These are phyloP conservation scores for Tanytarsus gracilentus DNA, from an alignment of 2,888 invertebrate genomes.

Conservation along the genomic window DNA sequence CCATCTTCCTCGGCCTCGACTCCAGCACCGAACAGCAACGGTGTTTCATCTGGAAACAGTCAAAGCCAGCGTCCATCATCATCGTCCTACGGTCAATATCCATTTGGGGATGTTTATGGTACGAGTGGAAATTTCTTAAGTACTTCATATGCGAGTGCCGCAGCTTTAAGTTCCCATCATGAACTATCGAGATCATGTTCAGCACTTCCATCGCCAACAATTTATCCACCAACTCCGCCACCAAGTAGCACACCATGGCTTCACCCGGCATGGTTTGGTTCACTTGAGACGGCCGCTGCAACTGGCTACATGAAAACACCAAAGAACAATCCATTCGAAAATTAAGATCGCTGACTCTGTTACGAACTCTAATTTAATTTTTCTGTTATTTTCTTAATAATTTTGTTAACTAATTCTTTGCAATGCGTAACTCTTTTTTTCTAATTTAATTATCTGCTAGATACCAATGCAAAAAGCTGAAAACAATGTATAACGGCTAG, in stretches of 20 bases:
- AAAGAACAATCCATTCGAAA: constrained; percentile 26
- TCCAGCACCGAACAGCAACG: no score
- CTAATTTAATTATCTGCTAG: constrained; percentile 3
- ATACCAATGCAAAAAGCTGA: constrained; percentile 13
- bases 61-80: background rate
- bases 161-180: constrained; percentile 20
- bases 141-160: constrained; percentile 15
- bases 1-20: constrained; percentile 19
- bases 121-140: constrained; percentile 21
- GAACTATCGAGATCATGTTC: constrained; percentile 16
- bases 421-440: background rate
- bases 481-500: constrained; percentile 18
- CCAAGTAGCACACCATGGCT: constrained; percentile 42
- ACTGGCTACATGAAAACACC: constrained; percentile 26
- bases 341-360: constrained; percentile 5
- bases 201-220: constrained; percentile 43
- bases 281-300: constrained; percentile 12
- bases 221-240: constrained; percentile 44
- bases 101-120: constrained; percentile 23
- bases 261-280: constrained; percentile 41
- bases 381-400: background rate
- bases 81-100: constrained; percentile 19
- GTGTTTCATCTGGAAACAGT: background rate
- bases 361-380: background rate
- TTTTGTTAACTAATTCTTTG: background rate